Evolutionary conservation across 1,140 invertebrate genomes (phyloP).

Genomic region (Drosophila mojavensis): DNA sequence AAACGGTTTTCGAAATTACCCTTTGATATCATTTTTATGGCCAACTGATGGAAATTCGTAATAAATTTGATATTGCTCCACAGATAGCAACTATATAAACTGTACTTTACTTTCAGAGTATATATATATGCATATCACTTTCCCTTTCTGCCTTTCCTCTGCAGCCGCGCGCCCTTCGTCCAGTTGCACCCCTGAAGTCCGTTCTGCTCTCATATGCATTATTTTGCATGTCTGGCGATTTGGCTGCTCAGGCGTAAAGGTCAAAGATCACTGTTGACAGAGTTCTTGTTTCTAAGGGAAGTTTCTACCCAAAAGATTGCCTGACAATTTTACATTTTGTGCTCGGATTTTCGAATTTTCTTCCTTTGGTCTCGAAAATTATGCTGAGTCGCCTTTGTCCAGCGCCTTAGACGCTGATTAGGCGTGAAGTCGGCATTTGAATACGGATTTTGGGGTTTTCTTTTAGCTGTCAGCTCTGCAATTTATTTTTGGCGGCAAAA

Average conservation of each 20-base stretch:
- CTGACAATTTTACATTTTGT: constrained; percentile 52
- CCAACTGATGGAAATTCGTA: constrained; percentile 67
- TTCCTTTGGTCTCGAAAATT: constrained; percentile 45
- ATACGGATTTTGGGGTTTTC: constrained; percentile 47
- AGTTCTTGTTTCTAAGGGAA: constrained; percentile 41
- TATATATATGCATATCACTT: constrained; percentile 31
- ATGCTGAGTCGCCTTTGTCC: constrained; percentile 64
- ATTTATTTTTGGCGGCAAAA: constrained; percentile 63
- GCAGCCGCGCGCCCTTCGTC: constrained; percentile 54
- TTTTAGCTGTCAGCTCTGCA: constrained; percentile 36
- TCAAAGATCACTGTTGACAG: constrained; percentile 77
- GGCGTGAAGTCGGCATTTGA: constrained; percentile 77
- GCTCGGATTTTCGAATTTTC: constrained; percentile 46
- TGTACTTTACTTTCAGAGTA: constrained; percentile 13
- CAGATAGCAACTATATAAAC: constrained; percentile 17
- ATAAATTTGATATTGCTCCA: constrained; percentile 59
- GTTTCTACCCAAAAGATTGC: constrained; percentile 39
- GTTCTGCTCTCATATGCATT: constrained; percentile 67
- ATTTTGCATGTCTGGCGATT: constrained; percentile 81
- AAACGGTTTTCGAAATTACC: constrained; percentile 59
- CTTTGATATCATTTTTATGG: constrained; percentile 70
- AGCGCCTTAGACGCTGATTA: constrained; percentile 68
- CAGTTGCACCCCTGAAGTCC: constrained; percentile 58
- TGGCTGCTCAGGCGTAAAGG: constrained; percentile 73
- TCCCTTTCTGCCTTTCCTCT: neutral